Conservation (phyloP, 2,888 invertebrate species). For the Pomacea canaliculata region DNA sequence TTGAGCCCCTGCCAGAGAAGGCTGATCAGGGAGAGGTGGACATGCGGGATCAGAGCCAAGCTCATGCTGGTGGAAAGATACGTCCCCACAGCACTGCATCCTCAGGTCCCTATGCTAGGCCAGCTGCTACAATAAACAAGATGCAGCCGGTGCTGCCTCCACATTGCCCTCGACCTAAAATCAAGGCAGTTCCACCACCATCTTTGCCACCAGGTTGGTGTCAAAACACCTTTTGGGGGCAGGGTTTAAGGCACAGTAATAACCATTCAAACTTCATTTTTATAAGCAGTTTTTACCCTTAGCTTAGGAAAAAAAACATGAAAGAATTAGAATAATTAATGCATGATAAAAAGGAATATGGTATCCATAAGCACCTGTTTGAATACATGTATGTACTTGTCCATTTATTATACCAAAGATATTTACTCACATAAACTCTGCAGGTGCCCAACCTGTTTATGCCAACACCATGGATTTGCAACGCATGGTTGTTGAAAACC, state of each 20-base stretch:
- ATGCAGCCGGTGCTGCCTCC: constrained; percentile 64
- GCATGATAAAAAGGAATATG: no score
- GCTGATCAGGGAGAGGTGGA: constrained; percentile 36
- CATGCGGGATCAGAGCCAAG: constrained; percentile 33
- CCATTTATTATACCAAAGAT: no score
- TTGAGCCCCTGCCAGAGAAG: constrained; percentile 77
- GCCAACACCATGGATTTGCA: constrained; percentile 60
- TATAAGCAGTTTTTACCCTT: no score
- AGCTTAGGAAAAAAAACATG: no score
- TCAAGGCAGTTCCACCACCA: constrained; percentile 60
- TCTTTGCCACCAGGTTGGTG: constrained; percentile 48
- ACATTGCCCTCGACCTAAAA: constrained; percentile 61
- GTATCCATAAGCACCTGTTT: no score
- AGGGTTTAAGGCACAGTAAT: no score
- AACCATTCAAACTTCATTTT: no score
- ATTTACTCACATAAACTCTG: background rate
- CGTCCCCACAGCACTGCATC: constrained; percentile 40
- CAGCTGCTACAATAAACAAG: constrained; percentile 61
- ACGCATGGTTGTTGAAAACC: constrained; percentile 41
- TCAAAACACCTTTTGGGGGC: background rate
- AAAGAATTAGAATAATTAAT: no score
- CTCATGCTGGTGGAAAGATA: constrained; percentile 35
- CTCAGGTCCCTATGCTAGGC: constrained; percentile 46
- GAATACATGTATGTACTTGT: no score
- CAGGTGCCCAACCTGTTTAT: constrained; percentile 58